Evolutionary conservation across 1,140 invertebrate species (phyloP).

Genomic region (Caerostris extrusa): DNA sequence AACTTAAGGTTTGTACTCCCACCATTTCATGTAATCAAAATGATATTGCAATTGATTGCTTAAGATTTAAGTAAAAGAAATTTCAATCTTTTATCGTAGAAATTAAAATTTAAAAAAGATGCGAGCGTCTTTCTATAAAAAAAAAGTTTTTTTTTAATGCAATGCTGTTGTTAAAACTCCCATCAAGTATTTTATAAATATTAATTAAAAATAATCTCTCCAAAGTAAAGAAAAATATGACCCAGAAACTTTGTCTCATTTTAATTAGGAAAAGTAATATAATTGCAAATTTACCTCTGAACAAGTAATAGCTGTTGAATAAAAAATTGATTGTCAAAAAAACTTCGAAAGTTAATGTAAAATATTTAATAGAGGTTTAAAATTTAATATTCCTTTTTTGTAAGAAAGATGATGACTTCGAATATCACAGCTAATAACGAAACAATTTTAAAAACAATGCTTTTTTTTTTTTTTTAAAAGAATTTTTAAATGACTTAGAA

Average conservation of each 20-base stretch:
- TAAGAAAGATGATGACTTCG: not conserved
- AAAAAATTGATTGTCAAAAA: not conserved
- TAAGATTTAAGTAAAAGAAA: slow-evolving; percentile 20
- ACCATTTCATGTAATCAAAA: slow-evolving; percentile 27
- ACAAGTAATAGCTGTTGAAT: not conserved
- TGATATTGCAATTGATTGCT: slow-evolving; percentile 25
- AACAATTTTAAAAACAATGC: too few relatives aligned
- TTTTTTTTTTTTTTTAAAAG: too few relatives aligned
- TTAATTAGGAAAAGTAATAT: not conserved
- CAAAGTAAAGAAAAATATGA: not conserved
- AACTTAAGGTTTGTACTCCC: not conserved
- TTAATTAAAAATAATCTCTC: not conserved
- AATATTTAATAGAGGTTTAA: not conserved
- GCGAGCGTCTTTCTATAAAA: not conserved
- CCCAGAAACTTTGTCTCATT: not conserved
- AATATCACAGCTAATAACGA: not conserved
- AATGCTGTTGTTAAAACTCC: not conserved
- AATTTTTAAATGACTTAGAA: too few relatives aligned
- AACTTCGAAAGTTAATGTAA: not conserved
- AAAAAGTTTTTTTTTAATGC: not conserved
- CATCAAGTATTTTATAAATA: not conserved
- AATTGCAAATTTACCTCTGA: not conserved
- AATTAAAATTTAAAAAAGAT: not conserved
- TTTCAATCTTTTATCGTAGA: not conserved
- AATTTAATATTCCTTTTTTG: not conserved